Evolutionary conservation across 2,888 invertebrate species (phyloP).

Genomic region (Adelphocoris suturalis): DNA sequence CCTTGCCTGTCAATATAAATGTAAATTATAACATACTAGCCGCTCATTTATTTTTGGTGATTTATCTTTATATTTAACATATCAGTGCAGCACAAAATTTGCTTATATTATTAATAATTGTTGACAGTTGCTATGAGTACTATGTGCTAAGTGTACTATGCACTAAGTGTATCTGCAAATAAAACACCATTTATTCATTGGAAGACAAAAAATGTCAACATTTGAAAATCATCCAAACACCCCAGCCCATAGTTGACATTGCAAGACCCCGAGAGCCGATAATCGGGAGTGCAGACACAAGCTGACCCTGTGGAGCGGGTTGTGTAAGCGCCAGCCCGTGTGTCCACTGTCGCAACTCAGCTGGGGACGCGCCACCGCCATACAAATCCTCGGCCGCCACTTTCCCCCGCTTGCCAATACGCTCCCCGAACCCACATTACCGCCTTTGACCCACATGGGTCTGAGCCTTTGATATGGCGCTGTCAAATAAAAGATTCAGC

Average conservation of each 20-base stretch:
- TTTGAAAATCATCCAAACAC: no score
- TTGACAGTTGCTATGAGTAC: no score
- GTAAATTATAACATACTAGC: no score
- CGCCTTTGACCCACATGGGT: constrained; percentile 32
- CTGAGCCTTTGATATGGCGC: background rate
- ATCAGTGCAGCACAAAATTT: no score
- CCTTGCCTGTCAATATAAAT: no score
- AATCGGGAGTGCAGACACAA: constrained; percentile 26
- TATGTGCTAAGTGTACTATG: no score
- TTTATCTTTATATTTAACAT: no score
- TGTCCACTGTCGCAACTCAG: constrained; percentile 16
- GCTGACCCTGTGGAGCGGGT: constrained; percentile 16
- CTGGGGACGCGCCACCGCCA: constrained; percentile 8
- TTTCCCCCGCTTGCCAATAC: constrained; percentile 35
- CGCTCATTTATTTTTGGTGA: no score
- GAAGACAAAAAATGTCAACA: no score
- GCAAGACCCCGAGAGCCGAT: constrained; percentile 32
- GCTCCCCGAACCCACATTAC: background rate
- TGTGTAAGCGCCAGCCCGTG: background rate
- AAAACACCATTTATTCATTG: no score
- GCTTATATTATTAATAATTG: no score
- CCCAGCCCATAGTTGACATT: background rate
- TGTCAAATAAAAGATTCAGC: background rate
- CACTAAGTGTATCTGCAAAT: no score
- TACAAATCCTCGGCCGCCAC: constrained; percentile 4